These are phyloP conservation scores for Emydoidea blandingii DNA, from an alignment of 2,797 vertebrate species.

Conservation along the genomic window DNA sequence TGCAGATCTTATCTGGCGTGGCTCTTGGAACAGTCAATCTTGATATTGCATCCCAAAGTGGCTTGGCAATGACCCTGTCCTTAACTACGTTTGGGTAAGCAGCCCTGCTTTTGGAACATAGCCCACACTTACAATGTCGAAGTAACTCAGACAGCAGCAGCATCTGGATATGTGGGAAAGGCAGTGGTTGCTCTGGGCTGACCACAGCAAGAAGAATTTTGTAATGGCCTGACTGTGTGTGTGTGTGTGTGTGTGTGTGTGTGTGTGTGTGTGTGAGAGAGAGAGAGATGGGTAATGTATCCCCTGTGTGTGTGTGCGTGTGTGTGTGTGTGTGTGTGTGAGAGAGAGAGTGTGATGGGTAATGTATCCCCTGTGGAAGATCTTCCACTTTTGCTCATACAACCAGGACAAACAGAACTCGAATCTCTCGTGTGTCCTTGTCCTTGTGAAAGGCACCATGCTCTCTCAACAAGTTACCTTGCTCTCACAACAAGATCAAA, in stretches of 20 bases:
- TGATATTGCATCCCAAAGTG: neutral
- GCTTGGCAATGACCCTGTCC: neutral
- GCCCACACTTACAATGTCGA: neutral
- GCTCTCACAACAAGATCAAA: neutral
- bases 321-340: too few species aligned
- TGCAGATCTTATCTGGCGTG: neutral
- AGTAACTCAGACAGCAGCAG: neutral
- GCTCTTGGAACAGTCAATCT: neutral
- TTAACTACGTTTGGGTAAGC: neutral
- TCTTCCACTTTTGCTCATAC: neutral
- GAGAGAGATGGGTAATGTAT: too few species aligned
- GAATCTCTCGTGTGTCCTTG: neutral
- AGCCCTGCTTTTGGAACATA: neutral
- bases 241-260: too few species aligned
- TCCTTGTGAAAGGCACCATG: neutral
- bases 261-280: too few species aligned
- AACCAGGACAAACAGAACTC: neutral
- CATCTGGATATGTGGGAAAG: neutral
- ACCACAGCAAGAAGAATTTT: neutral
- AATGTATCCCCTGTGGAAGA: neutral
- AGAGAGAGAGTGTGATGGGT: neutral
- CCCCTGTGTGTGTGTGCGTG: too few species aligned
- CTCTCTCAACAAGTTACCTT: neutral
- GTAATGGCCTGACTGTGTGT: neutral
- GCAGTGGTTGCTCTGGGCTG: neutral